A percentile compares a stretch with the other conserved stretches of the same genome.
Conservation (phyloP, 2,113 vertebrate species). For the Pteruthius melanotis region DNA sequence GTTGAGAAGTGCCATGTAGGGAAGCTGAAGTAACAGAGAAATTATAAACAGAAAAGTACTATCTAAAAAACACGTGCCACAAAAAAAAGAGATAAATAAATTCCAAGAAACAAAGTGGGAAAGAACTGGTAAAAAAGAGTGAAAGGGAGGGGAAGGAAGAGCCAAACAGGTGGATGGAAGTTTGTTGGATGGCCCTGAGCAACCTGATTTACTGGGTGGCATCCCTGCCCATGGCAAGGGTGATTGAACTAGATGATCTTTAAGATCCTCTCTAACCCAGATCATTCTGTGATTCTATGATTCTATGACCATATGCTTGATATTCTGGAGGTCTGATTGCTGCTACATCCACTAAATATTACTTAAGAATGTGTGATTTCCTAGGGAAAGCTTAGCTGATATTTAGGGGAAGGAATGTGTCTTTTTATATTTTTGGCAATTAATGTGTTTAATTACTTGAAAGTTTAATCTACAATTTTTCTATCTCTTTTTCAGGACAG, state of each 20-base stretch:
- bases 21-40: neutral
- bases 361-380: neutral
- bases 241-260: neutral
- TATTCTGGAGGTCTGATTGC: neutral
- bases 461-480: neutral
- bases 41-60: neutral
- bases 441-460: neutral
- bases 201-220: neutral
- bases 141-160: neutral
- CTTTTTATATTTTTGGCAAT: neutral
- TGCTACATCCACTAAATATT: neutral
- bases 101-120: neutral
- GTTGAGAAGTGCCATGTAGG: neutral
- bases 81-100: neutral
- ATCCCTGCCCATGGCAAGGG: neutral
- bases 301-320: neutral
- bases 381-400: neutral
- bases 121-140: neutral
- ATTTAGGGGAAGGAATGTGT: neutral
- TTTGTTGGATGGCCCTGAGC: neutral
- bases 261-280: neutral
- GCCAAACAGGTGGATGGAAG: neutral
- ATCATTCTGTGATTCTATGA: neutral
- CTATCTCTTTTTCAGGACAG: slow-evolving; percentile 9
- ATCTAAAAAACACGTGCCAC: neutral